phyloP scores from a whole-genome alignment of 1,140 invertebrate genomes.

The Sarcophaga peregrina region DNA sequence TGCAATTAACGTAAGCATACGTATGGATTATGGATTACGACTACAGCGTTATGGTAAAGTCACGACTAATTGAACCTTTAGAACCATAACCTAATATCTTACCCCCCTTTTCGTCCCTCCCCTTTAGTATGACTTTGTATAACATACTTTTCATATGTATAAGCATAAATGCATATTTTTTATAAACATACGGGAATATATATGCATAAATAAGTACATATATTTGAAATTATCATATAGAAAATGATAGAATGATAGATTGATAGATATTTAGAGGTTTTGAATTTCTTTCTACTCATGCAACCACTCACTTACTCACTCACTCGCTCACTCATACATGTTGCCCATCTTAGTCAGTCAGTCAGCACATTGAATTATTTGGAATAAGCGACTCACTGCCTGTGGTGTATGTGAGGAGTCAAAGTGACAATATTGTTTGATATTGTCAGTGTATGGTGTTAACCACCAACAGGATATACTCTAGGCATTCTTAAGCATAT shows the following conservation, averaged over 20 bases:
- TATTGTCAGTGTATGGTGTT: background rate
- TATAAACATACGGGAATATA: background rate
- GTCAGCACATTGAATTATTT: background rate
- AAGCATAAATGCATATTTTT: background rate
- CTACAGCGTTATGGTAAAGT: no score
- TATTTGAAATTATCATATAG: background rate
- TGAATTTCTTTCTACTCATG: background rate
- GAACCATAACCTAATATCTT: no score
- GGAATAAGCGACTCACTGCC: background rate
- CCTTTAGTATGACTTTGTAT: no score
- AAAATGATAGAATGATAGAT: background rate
- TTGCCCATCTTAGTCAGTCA: no score
- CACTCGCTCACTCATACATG: background rate
- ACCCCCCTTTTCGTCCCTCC: no score
- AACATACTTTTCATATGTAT: no score
- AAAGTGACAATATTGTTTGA: conserved; percentile 19
- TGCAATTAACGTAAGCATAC: no score
- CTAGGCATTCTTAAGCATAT: background rate
- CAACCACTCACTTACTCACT: no score
- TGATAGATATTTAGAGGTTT: conserved; percentile 15
- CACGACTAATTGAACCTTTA: no score
- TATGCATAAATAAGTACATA: conserved; percentile 1
- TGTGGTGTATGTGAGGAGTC: background rate
- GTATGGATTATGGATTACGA: no score
- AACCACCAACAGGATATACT: background rate